Base-by-base conservation (phyloP, 2,797 vertebrate species). In the Novumbra hubbsi region DNA sequence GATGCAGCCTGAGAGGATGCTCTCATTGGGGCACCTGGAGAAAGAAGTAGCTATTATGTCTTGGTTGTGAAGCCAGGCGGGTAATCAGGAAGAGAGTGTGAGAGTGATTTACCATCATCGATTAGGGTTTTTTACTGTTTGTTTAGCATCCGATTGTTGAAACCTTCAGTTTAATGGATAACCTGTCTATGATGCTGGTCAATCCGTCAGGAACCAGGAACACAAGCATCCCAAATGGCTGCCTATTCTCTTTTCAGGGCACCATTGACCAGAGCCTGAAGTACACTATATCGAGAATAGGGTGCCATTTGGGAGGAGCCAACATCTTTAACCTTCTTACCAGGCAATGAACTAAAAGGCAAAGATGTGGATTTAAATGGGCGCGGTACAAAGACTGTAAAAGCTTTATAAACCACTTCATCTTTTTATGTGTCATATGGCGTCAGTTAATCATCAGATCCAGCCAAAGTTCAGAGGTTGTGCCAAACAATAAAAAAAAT, bases 161-260 rank as follows among this genome's bases (percentile, higher is more conserved):
- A 9, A 66, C 2, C 41, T 15, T 48, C 16, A 55, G 85, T 84
- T 85, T 91, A 92, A 91, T 92, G 80, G 66, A 85, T 93, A 92
- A 92, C 88, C 75, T 57, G n/a, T 21, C 82, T 62, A 17, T 8
- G 68, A 0, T 17, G 6, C 9, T 27, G 3, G 4, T 9, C 16
- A 9, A 64, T 4, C 32, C 4, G 32, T 41, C 30, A 48, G 3
- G 48, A 8, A 41, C 64, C 64, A 49, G 34, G 32, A 57, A 52
- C 16, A 38, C 15, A 9, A 27, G 11, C 24, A 14, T 41, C 48
- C 48, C 48, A 49, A 49, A 49, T 49, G 48, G 14, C 48, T 15
- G 14, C 48, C 7, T 49, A 17, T 16, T 3, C 8, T 15, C 48
- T 49, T 0, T 49, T 15, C 15, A 49, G 48, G 15, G 48, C 48